Evolutionary conservation across 2,888 invertebrate species (phyloP).

Genomic region (Cheilosia soror): DNA sequence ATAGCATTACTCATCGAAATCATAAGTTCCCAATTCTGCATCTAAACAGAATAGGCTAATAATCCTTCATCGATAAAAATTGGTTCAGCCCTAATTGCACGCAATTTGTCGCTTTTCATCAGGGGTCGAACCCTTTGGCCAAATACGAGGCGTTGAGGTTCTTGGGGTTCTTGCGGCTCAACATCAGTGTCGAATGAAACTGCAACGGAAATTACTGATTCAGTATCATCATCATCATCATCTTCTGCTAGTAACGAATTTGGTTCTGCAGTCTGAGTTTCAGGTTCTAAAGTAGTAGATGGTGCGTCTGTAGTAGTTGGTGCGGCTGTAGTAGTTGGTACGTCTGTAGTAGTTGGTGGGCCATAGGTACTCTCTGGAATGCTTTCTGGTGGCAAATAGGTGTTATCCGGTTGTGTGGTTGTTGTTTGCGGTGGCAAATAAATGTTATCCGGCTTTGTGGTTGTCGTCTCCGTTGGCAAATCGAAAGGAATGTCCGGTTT

Average conservation of each 20-base stretch:
- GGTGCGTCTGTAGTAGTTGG: conserved; percentile 32
- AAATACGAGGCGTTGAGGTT: conserved; percentile 49
- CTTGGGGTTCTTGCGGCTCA: conserved; percentile 11
- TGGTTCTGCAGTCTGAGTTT: conserved; percentile 37
- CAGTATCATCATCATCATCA: conserved; percentile 62
- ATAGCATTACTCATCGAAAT: background rate
- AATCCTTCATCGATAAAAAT: conserved; percentile 54
- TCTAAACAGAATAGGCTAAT: conserved; percentile 55
- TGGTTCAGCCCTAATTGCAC: conserved; percentile 41
- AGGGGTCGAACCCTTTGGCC: conserved; percentile 21
- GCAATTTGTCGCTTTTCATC: conserved; percentile 5
- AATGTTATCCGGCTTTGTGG: conserved; percentile 38
- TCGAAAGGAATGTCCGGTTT: conserved; percentile 62
- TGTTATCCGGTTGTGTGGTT: conserved; percentile 41
- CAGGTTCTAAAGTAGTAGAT: background rate
- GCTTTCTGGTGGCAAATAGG: conserved; percentile 43
- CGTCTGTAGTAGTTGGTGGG: conserved; percentile 38
- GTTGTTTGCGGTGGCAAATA: conserved; percentile 34
- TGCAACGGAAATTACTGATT: conserved; percentile 67
- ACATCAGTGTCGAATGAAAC: conserved; percentile 58
- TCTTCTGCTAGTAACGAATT: conserved; percentile 31
- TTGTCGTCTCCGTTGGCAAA: conserved; percentile 59
- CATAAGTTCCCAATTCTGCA: conserved; percentile 31
- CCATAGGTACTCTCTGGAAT: conserved; percentile 48
- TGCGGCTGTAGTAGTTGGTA: conserved; percentile 34